Evolutionary conservation across 2,888 invertebrate species (phyloP).

Genomic region (Lepas anatifera): DNA sequence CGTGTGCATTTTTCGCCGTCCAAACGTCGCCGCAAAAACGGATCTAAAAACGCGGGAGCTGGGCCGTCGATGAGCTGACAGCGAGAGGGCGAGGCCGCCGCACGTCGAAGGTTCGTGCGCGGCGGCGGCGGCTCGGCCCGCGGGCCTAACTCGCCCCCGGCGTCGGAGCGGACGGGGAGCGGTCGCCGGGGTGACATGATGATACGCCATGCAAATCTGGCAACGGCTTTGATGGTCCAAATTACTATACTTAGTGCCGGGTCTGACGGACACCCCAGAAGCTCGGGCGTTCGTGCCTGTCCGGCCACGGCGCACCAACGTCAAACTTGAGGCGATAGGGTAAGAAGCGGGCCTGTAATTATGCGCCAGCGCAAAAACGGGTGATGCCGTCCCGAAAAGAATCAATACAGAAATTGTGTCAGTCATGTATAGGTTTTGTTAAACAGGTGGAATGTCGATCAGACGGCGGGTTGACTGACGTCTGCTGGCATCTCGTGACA

Average conservation of each 20-base stretch:
- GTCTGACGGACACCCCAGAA: not conserved
- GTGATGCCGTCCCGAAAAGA: not conserved
- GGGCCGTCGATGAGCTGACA: too few relatives aligned
- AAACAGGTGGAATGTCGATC: constrained; percentile 6
- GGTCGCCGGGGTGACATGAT: not conserved
- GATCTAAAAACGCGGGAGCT: not conserved
- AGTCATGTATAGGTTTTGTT: constrained; percentile 11
- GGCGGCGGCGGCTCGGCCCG: too few relatives aligned
- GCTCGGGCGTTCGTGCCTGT: not conserved
- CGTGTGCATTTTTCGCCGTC: constrained; percentile 7
- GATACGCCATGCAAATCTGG: constrained; percentile 14
- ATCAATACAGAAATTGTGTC: constrained; percentile 14
- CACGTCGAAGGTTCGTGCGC: not conserved
- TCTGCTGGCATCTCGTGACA: not conserved
- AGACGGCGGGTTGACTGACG: not conserved
- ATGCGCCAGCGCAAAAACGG: not conserved
- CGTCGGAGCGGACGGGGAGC: not conserved
- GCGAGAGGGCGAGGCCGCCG: too few relatives aligned
- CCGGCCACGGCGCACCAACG: not conserved
- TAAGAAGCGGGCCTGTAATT: constrained; percentile 3
- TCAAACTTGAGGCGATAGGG: not conserved
- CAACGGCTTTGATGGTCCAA: constrained; percentile 8
- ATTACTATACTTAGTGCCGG: constrained; percentile 9
- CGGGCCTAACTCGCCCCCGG: too few relatives aligned
- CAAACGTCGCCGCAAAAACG: not conserved